phyloP scores from a whole-genome alignment of 1,140 invertebrate species.

The Capitella teleta region DNA sequence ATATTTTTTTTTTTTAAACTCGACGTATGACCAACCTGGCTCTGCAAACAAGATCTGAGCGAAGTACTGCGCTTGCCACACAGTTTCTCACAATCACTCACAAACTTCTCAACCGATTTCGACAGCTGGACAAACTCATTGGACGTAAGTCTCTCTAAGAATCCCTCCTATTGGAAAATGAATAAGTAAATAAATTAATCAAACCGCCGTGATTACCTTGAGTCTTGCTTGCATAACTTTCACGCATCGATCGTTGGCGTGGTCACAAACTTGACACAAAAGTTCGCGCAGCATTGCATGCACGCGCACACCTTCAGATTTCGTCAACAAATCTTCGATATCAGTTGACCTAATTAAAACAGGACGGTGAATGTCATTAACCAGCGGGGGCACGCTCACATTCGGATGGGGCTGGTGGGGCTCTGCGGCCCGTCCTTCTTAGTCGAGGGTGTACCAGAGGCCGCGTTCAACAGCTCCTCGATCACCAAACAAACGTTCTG shows the following conservation, averaged over 20 bases:
- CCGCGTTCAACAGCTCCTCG: too few relatives aligned
- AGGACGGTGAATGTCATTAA: too few relatives aligned
- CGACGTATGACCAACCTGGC: too few relatives aligned
- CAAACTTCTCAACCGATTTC: slow-evolving; percentile 67
- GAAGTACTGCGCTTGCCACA: slow-evolving; percentile 68
- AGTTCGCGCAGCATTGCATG: slow-evolving; percentile 61
- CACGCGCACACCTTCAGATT: slow-evolving; percentile 57
- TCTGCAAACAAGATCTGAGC: slow-evolving; percentile 70
- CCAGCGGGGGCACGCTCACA: too few relatives aligned
- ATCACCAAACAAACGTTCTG: too few relatives aligned
- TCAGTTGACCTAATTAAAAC: too few relatives aligned
- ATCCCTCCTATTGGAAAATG: slow-evolving; percentile 35
- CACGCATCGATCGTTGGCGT: slow-evolving; percentile 80
- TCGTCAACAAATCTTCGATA: slow-evolving; percentile 57
- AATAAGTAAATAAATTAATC: background rate
- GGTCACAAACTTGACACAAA: slow-evolving; percentile 69
- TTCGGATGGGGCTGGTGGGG: too few relatives aligned
- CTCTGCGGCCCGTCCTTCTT: too few relatives aligned
- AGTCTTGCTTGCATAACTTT: slow-evolving; percentile 60
- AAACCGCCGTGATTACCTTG: slow-evolving; percentile 44
- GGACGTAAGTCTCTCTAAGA: slow-evolving; percentile 48
- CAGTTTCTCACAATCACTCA: slow-evolving; percentile 60
- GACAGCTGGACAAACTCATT: slow-evolving; percentile 67
- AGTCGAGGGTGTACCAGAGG: too few relatives aligned
- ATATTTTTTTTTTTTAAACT: too few relatives aligned